Conservation (phyloP, 37 sponge, comb jelly and placozoan species). For the Cladorhizidae sp. region DNA sequence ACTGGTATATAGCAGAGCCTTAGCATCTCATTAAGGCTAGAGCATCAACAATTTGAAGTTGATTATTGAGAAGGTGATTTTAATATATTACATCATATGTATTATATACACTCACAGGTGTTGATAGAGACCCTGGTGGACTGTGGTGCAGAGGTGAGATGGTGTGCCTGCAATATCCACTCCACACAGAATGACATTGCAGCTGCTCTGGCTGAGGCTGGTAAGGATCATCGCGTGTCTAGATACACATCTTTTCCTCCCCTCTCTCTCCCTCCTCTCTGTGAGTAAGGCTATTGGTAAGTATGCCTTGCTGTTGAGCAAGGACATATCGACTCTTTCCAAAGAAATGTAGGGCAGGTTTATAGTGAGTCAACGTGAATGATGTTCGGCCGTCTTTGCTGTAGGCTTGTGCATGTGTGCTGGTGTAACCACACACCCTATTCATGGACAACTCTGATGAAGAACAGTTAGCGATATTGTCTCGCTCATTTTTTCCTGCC, state of each 20-base stretch:
- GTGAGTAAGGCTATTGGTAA: background rate
- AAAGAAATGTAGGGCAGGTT: too few species aligned
- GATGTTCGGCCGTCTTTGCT: too few species aligned
- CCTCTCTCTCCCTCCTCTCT: background rate
- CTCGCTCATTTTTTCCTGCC: constrained; percentile 11
- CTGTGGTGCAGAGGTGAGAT: constrained; percentile 78
- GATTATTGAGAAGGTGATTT: too few species aligned
- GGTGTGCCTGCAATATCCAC: constrained; percentile 89
- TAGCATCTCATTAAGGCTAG: too few species aligned
- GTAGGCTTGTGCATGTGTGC: too few species aligned
- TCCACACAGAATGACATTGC: constrained; percentile 90
- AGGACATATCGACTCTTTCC: background rate
- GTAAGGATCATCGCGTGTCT: constrained; percentile 20
- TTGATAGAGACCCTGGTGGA: constrained; percentile 87
- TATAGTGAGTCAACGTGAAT: too few species aligned
- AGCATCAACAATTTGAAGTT: too few species aligned
- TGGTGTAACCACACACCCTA: too few species aligned
- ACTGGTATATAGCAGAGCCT: too few species aligned
- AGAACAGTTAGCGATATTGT: too few species aligned
- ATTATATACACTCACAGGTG: constrained; percentile 29
- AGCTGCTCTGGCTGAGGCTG: constrained; percentile 82
- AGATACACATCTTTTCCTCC: background rate
- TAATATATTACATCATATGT: background rate
- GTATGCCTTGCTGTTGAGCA: background rate
- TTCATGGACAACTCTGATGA: too few species aligned